Conservation (phyloP, 1,140 invertebrate species). For the Meteorus sp. region DNA sequence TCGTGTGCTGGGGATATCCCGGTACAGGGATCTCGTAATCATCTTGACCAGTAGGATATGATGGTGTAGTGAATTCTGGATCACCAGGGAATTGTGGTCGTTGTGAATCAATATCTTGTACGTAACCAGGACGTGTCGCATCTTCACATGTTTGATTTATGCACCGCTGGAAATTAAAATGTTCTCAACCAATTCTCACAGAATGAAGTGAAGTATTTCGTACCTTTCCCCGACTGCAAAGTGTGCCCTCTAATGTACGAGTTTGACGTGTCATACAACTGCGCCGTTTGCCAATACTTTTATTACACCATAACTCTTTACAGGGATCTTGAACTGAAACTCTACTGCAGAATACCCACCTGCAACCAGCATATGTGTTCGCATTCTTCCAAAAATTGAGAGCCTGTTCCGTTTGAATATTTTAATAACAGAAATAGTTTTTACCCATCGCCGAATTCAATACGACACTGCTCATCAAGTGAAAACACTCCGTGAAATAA, state of each 20-base stretch:
- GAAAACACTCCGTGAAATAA: slow-evolving; percentile 3
- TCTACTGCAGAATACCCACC: slow-evolving; percentile 4
- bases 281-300: background rate
- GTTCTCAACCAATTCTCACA: too few species aligned
- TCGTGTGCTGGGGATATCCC: background rate
- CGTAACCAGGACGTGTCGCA: background rate
- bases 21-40: too few species aligned
- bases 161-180: slow-evolving; percentile 4
- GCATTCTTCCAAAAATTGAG: background rate
- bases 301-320: slow-evolving; percentile 13
- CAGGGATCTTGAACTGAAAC: slow-evolving; percentile 6
- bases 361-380: background rate
- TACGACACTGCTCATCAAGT: slow-evolving; percentile 9
- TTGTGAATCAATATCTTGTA: background rate
- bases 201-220: too few species aligned
- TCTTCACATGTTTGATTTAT: slow-evolving; percentile 10
- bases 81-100: background rate
- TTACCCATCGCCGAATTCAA: slow-evolving; percentile 15
- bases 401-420: background rate
- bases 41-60: background rate
- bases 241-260: slow-evolving; percentile 1
- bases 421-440: background rate
- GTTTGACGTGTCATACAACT: slow-evolving; percentile 13
- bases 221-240: slow-evolving; percentile 8
- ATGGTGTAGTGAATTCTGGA: background rate